phyloP scores from a whole-genome alignment of 2,888 invertebrate species.

The Drosophila rubida region DNA sequence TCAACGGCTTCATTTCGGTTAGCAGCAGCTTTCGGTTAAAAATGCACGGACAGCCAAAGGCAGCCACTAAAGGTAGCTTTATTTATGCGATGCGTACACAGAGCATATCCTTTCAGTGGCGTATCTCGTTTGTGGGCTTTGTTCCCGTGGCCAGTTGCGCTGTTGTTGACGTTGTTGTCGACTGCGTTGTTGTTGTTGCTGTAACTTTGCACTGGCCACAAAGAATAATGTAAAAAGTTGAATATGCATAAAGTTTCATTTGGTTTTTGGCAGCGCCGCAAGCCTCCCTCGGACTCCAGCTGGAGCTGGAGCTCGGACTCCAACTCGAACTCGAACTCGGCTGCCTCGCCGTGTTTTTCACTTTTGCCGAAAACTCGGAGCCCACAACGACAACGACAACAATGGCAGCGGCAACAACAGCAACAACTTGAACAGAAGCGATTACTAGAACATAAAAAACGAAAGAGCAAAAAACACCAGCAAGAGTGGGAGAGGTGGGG shows the following conservation, averaged over 20 bases:
- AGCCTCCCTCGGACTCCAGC: constrained; percentile 22
- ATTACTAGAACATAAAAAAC: constrained; percentile 30
- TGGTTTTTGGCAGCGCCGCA: constrained; percentile 52
- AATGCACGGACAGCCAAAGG: neutral
- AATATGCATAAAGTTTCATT: constrained; percentile 80
- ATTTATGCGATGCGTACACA: neutral
- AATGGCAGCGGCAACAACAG: constrained; percentile 11
- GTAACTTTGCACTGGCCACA: constrained; percentile 64
- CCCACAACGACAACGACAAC: constrained; percentile 16
- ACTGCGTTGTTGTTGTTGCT: constrained; percentile 36
- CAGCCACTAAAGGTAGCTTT: neutral
- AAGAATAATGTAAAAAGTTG: constrained; percentile 80
- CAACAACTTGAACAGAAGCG: constrained; percentile 29
- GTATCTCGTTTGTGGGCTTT: constrained; percentile 10
- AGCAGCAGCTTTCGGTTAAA: neutral
- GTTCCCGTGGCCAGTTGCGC: constrained; percentile 37
- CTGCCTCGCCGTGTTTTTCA: constrained; percentile 34
- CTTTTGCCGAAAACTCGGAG: constrained; percentile 38
- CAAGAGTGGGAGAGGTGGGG: neutral
- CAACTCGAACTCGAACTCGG: neutral
- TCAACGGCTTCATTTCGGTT: neutral
- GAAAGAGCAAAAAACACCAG: neutral
- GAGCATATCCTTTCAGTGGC: neutral
- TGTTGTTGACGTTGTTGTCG: constrained; percentile 26
- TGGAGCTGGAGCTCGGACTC: neutral